These are phyloP conservation scores for Apostichopus parvimensis DNA, from an alignment of 35 echinoderm and acorn worm genomes.

Conservation along the genomic window DNA sequence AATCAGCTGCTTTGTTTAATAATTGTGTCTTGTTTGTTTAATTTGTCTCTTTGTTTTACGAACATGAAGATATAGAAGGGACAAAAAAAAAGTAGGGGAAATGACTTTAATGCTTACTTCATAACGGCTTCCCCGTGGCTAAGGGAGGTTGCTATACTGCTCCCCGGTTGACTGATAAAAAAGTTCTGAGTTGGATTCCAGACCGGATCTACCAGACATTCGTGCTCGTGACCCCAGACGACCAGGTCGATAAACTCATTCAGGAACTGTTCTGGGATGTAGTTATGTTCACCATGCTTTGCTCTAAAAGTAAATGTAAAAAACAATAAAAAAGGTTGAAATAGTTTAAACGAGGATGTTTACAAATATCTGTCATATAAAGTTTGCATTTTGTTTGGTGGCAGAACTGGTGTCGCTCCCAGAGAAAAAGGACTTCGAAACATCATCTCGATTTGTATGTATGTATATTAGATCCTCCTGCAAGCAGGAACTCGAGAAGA, in stretches of 20 bases:
- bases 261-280: constrained; percentile 98
- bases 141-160: constrained; percentile 94
- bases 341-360: too few relatives aligned
- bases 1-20: too few relatives aligned
- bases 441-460: too few relatives aligned
- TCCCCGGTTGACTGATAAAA: constrained; percentile 95
- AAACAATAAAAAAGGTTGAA: not conserved
- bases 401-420: too few relatives aligned
- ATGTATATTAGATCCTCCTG: too few relatives aligned
- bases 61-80: not conserved
- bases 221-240: constrained; percentile 97
- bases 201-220: constrained; percentile 83
- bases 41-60: not conserved
- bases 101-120: constrained; percentile 63
- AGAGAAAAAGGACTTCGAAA: too few relatives aligned
- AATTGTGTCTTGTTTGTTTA: not conserved
- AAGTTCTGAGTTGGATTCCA: constrained; percentile 84
- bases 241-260: constrained; percentile 90
- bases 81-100: not conserved
- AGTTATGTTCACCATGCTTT: constrained; percentile 91
- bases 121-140: constrained; percentile 77
- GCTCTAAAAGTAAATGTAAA: constrained; percentile 46
- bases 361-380: too few relatives aligned
- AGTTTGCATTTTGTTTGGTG: too few relatives aligned
- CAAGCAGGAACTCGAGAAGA: too few relatives aligned